Evolutionary conservation across 2,888 invertebrate species (phyloP), one percentile per base, ranked within the genome.

Genomic region (Myathropa florea): DNA sequence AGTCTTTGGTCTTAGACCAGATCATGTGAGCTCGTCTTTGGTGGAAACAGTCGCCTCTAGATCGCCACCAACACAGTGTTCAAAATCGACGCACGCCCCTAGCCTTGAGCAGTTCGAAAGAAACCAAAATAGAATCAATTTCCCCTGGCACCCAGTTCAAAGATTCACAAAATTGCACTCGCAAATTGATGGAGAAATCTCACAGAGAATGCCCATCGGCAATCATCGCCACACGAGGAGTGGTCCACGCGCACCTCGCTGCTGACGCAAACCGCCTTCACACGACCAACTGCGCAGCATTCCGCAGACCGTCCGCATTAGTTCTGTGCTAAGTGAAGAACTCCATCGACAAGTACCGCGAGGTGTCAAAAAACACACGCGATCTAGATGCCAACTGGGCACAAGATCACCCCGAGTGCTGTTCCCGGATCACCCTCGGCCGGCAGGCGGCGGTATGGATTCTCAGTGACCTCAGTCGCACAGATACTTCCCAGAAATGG

Each of bases 401-500:
- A 46, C n/a, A n/a, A n/a, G n/a, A n/a, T 46, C 46, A 46, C n/a
- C 46, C 39, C 46, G 6, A 46, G 46, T 46, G 46, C 18, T 18
- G 18, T 39, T 46, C 18, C 46, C 46, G 18, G 46, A 18, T 46
- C 46, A 33, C 10, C 10, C 33, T 33, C n/a, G n/a, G n/a, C n/a
- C n/a, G n/a, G n/a, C n/a, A 3, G 10, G 33, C 33, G 33, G 33
- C 33, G 9, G 18, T 46, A 59, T 75, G 57, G 36, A 21, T 33
- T 55, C 68, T 21, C 24, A 4, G 24, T 26, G 18, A 18, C 36
- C 12, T 2, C 59, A 28, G 28, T 14, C 21, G 26, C n/a, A 36
- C 36, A 21, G 55, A 9, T 46, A 39, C 53, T 63, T 78, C 70
- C 53, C 21, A 63, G 78, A 70, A 63, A 59, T 28, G 18, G 46